phyloP scores from a whole-genome alignment of 1,140 invertebrate genomes.

The Periplaneta americana region DNA sequence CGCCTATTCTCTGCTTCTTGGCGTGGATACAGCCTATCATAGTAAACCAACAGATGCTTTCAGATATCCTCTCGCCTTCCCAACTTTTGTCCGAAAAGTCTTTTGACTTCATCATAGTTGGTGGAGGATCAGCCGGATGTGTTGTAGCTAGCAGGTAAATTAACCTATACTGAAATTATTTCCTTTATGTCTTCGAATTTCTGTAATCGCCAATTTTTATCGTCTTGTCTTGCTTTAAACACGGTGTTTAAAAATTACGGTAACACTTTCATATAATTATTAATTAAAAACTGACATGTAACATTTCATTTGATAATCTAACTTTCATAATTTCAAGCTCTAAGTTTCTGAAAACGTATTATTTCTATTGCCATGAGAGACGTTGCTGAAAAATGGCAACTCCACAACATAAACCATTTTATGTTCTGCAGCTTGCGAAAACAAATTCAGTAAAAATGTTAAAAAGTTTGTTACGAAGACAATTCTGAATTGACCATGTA shows the following conservation, averaged over 20 bases:
- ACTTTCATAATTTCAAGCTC: too few species aligned
- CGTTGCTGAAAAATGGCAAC: too few species aligned
- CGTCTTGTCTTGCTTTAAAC: too few species aligned
- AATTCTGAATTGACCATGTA: too few species aligned
- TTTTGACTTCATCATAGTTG: constrained; percentile 32
- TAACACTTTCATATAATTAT: background rate
- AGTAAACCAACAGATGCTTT: background rate
- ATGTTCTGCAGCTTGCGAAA: too few species aligned
- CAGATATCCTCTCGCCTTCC: background rate
- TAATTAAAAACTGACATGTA: background rate
- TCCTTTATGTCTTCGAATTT: background rate
- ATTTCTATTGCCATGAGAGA: too few species aligned
- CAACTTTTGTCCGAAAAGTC: background rate
- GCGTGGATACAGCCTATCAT: background rate
- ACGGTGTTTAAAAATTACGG: background rate
- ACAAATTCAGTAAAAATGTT: too few species aligned
- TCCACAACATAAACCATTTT: too few species aligned
- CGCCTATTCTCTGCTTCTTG: background rate
- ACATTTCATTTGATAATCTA: background rate
- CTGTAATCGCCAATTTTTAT: background rate
- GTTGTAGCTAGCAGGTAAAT: constrained; percentile 40
- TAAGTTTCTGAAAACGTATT: too few species aligned
- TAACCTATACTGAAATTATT: too few species aligned
- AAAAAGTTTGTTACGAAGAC: too few species aligned
- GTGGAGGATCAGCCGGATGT: constrained; percentile 46